phyloP scores from a whole-genome alignment of 2,797 vertebrate species.

The Danio kyathit region DNA sequence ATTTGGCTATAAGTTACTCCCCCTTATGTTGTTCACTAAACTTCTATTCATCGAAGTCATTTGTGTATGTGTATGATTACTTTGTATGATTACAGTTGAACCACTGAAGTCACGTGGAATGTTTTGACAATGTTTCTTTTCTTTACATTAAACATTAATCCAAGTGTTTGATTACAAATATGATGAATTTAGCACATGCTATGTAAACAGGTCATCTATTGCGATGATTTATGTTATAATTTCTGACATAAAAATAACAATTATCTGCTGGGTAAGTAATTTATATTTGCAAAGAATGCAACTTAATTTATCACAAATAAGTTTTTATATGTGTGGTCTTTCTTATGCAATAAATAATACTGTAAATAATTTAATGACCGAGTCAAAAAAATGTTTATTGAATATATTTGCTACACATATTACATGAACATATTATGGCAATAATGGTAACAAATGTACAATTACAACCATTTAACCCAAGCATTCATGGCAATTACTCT shows the following conservation, averaged over 20 bases:
- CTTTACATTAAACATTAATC: not conserved
- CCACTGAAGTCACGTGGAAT: no score
- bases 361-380: no score
- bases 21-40: no score
- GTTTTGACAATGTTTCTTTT: not conserved
- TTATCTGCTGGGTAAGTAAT: not conserved
- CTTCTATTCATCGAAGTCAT: no score
- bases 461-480: no score
- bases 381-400: not conserved
- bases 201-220: not conserved
- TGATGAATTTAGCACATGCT: not conserved
- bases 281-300: not conserved
- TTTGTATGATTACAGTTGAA: no score
- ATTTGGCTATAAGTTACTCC: no score
- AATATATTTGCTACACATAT: not conserved
- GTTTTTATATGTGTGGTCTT: not conserved
- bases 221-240: not conserved
- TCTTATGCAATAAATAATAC: not conserved
- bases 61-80: no score
- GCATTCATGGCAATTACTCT: no score
- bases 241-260: not conserved
- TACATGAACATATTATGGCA: not conserved
- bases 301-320: not conserved
- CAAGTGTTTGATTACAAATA: not conserved
- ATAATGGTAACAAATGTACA: not conserved